A percentile compares a stretch with the other conserved stretches of the same genome.
phyloP scores from a whole-genome alignment of 2,113 vertebrate species.

The Columba janthina region DNA sequence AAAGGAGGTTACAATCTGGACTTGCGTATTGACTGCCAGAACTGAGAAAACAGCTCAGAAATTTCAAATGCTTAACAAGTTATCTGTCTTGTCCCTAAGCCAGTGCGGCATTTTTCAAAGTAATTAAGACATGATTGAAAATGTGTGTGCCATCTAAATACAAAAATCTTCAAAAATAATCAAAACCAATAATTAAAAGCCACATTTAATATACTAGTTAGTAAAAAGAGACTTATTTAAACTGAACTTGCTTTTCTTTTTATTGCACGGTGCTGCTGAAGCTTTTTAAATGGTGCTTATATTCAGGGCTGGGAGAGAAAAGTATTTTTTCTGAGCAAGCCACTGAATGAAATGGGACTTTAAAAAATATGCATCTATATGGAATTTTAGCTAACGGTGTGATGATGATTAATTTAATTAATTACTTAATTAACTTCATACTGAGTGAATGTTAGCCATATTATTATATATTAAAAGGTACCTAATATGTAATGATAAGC shows the following conservation, averaged over 20 bases:
- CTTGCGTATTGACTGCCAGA: constrained; percentile 92
- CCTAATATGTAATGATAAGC: constrained; percentile 22
- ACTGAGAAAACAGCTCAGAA: constrained; percentile 95
- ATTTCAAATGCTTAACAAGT: constrained; percentile 99
- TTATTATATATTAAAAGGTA: constrained; percentile 31
- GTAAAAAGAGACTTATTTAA: constrained; percentile 66
- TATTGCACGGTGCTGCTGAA: neutral
- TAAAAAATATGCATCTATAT: constrained; percentile 5
- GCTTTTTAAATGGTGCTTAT: constrained; percentile 22
- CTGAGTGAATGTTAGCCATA: constrained; percentile 11
- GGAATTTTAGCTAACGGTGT: constrained; percentile 33
- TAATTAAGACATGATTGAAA: constrained; percentile 99
- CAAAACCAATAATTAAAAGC: constrained; percentile 81
- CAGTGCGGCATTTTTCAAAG: constrained; percentile 96
- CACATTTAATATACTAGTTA: constrained; percentile 74
- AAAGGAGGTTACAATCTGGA: constrained; percentile 99
- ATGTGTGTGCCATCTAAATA: constrained; percentile 87
- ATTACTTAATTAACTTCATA: constrained; percentile 63
- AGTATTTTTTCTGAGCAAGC: constrained; percentile 39
- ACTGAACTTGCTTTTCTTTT: constrained; percentile 56
- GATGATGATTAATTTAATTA: constrained; percentile 48
- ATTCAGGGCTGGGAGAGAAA: constrained; percentile 53
- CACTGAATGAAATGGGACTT: constrained; percentile 24
- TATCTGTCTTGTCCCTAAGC: constrained; percentile 97
- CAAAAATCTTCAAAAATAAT: constrained; percentile 83